phyloP scores from a whole-genome alignment of 1,140 invertebrate genomes.

The Halesus radiatus region DNA sequence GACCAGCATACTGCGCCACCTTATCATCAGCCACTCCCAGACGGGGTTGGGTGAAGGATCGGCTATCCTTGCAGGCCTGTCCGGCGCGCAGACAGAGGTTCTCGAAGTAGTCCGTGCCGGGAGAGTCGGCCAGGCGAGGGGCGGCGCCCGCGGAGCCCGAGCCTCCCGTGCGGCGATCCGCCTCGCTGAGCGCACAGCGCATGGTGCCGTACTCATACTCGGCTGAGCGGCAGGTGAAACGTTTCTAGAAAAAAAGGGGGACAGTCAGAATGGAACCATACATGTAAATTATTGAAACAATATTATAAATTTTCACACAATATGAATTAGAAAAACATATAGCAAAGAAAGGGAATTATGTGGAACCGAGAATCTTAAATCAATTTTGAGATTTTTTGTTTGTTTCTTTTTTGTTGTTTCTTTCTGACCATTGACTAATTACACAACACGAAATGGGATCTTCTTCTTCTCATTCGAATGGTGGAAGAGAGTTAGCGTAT shows the following conservation, averaged over 20 bases:
- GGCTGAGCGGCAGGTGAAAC: constrained; percentile 91
- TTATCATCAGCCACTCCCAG: constrained; percentile 91
- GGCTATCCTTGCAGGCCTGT: constrained; percentile 85
- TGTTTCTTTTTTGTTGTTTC: too few relatives aligned
- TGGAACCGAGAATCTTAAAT: too few relatives aligned
- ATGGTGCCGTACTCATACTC: constrained; percentile 95
- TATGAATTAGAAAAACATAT: too few relatives aligned
- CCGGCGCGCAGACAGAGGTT: constrained; percentile 92
- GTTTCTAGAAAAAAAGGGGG: constrained; percentile 73
- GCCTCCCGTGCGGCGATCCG: constrained; percentile 83
- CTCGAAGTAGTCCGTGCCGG: constrained; percentile 95
- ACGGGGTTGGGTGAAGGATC: constrained; percentile 83
- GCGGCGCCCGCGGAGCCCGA: constrained; percentile 5
- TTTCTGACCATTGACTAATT: too few relatives aligned
- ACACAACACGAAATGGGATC: too few relatives aligned
- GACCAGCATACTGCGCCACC: constrained; percentile 89
- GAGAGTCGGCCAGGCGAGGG: constrained; percentile 81
- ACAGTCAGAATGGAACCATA: too few relatives aligned
- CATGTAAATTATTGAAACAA: too few relatives aligned
- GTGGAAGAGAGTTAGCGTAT: too few relatives aligned
- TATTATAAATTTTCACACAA: too few relatives aligned
- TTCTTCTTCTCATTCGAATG: too few relatives aligned
- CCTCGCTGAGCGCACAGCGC: constrained; percentile 90
- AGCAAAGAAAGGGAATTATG: too few relatives aligned
- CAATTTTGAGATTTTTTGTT: too few relatives aligned